Evolutionary conservation across 2,113 vertebrate genomes (phyloP).

Genomic region (Mormyrus iriodes): DNA sequence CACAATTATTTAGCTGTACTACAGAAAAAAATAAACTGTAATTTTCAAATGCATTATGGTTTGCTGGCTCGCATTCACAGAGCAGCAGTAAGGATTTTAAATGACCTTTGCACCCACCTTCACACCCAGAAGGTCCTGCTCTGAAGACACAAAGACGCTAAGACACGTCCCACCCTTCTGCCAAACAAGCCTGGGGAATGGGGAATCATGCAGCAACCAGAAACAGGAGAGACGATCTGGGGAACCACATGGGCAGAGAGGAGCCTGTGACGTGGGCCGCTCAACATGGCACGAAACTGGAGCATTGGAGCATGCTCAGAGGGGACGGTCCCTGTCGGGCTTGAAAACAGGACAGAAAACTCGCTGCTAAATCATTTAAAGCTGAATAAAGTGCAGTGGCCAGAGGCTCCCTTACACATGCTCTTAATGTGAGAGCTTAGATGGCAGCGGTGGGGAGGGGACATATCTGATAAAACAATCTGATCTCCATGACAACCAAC

Average conservation of each 20-base stretch:
- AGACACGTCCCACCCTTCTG: neutral
- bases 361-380: constrained; percentile 4
- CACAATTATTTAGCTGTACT: neutral
- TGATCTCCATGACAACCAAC: neutral
- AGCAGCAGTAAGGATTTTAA: neutral
- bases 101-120: neutral
- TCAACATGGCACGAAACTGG: neutral
- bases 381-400: neutral
- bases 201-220: neutral
- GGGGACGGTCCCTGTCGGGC: constrained; percentile 28
- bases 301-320: constrained; percentile 22
- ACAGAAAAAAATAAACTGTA: neutral
- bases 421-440: neutral
- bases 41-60: neutral
- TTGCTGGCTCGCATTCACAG: neutral
- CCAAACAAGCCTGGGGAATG: neutral
- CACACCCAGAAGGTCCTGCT: neutral
- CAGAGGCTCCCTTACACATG: neutral
- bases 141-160: neutral
- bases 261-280: constrained; percentile 35
- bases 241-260: constrained; percentile 34
- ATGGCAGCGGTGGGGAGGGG: neutral
- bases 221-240: neutral
- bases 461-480: neutral
- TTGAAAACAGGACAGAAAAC: constrained; percentile 30